Evolutionary conservation across 2,888 invertebrate species (phyloP).

Genomic region (Dynastes grantii): DNA sequence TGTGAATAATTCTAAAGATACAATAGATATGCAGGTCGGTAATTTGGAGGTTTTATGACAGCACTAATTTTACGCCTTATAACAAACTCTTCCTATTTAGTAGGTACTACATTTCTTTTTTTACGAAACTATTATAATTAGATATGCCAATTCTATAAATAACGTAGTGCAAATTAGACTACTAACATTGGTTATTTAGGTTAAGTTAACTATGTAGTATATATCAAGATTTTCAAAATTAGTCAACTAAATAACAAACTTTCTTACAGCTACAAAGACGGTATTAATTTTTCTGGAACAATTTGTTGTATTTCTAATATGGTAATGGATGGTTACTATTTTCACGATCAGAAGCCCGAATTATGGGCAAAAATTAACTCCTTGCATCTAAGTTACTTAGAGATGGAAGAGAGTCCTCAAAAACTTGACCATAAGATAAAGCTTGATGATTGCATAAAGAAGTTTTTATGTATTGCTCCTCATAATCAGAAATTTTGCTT

Average conservation of each 20-base stretch:
- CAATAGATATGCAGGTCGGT: conserved; percentile 9
- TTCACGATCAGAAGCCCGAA: conserved; percentile 73
- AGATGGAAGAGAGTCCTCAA: conserved; percentile 85
- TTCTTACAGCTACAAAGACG: conserved; percentile 5
- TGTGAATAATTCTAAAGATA: conserved; percentile 13
- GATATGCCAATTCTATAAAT: conserved; percentile 49
- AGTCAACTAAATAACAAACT: neutral
- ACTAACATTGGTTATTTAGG: conserved; percentile 47
- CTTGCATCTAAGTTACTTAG: conserved; percentile 85
- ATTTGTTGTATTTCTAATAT: conserved; percentile 44
- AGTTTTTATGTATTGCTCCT: conserved; percentile 84
- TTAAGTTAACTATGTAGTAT: conserved; percentile 40
- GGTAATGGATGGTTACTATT: conserved; percentile 71
- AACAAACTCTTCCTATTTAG: conserved; percentile 18
- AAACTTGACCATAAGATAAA: conserved; percentile 84
- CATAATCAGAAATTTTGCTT: conserved; percentile 87
- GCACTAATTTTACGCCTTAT: neutral
- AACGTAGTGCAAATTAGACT: conserved; percentile 44
- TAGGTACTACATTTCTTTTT: conserved; percentile 20
- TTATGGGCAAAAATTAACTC: conserved; percentile 83
- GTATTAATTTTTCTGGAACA: conserved; percentile 15
- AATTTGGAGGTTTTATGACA: conserved; percentile 8
- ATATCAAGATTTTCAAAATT: neutral
- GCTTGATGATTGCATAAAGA: conserved; percentile 85
- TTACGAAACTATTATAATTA: conserved; percentile 49